Evolutionary conservation across 2,113 vertebrate genomes (phyloP).

Genomic region (Ochotona curzoniae): DNA sequence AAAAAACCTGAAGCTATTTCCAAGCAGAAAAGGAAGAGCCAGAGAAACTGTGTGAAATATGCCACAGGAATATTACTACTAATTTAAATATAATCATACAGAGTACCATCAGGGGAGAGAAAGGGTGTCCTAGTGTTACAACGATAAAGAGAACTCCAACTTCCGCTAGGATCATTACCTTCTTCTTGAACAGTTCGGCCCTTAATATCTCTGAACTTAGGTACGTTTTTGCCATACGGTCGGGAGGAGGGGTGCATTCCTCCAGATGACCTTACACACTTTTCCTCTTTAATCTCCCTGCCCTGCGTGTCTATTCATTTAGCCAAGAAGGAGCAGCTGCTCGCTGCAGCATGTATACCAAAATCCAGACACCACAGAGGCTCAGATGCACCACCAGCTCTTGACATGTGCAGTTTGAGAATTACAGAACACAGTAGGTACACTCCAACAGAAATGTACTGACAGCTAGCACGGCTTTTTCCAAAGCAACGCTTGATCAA

Average conservation of each 20-base stretch:
- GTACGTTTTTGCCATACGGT: not conserved
- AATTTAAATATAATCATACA: slow-evolving; percentile 40
- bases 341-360: not conserved
- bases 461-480: not conserved
- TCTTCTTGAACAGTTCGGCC: slow-evolving; percentile 35
- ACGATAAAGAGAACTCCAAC: slow-evolving; percentile 39
- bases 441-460: not conserved
- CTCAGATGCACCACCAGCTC: not conserved
- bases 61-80: slow-evolving; percentile 53
- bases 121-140: not conserved
- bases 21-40: slow-evolving; percentile 16
- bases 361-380: not conserved
- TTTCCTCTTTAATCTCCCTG: not conserved
- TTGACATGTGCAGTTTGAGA: slow-evolving; percentile 13
- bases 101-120: slow-evolving; percentile 26
- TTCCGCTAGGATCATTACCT: slow-evolving; percentile 53
- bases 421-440: not conserved
- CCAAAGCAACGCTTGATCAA: not conserved
- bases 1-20: slow-evolving; percentile 40
- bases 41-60: not conserved
- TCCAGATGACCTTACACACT: not conserved
- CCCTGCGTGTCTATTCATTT: not conserved
- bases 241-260: not conserved
- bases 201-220: slow-evolving; percentile 22
- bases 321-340: not conserved